These are phyloP conservation scores for Lithophane semibrunnea DNA, from an alignment of 2,888 invertebrate genomes.

Conservation along the genomic window DNA sequence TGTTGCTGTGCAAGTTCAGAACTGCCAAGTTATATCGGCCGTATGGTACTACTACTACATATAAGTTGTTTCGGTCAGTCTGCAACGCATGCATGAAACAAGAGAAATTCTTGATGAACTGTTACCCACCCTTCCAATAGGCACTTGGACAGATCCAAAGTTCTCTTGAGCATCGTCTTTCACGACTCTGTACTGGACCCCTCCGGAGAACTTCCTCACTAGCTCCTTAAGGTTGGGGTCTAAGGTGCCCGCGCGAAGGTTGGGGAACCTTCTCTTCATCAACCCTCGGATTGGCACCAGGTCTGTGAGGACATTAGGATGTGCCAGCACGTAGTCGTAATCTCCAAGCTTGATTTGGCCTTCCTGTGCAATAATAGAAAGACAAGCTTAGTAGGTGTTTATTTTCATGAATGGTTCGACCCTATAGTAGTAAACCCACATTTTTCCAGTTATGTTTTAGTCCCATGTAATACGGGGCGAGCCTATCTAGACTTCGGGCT, in stretches of 20 bases:
- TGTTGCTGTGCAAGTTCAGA: too few relatives aligned
- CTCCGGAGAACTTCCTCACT: conserved; percentile 92
- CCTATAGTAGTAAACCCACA: too few relatives aligned
- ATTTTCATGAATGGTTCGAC: too few relatives aligned
- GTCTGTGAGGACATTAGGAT: conserved; percentile 95
- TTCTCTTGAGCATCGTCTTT: conserved; percentile 93
- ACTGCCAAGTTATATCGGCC: too few relatives aligned
- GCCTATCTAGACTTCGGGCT: too few relatives aligned
- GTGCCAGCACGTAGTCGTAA: conserved; percentile 94
- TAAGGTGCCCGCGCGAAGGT: conserved; percentile 92
- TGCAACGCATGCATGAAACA: neutral
- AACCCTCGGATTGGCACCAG: conserved; percentile 94
- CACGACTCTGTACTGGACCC: conserved; percentile 92
- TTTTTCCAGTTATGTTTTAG: too few relatives aligned
- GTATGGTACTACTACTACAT: too few relatives aligned
- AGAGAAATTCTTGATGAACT: neutral
- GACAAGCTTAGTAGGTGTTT: neutral
- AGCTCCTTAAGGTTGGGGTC: conserved; percentile 91
- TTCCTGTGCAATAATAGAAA: conserved; percentile 81
- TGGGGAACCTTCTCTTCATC: conserved; percentile 95
- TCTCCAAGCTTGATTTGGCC: conserved; percentile 92
- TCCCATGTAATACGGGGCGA: too few relatives aligned
- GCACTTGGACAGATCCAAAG: conserved; percentile 92
- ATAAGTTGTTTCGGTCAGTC: too few relatives aligned
- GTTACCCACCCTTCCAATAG: conserved; percentile 92